These are phyloP conservation scores for Chrysotoxum bicinctum DNA, from an alignment of 2,888 invertebrate genomes.

Conservation along the genomic window DNA sequence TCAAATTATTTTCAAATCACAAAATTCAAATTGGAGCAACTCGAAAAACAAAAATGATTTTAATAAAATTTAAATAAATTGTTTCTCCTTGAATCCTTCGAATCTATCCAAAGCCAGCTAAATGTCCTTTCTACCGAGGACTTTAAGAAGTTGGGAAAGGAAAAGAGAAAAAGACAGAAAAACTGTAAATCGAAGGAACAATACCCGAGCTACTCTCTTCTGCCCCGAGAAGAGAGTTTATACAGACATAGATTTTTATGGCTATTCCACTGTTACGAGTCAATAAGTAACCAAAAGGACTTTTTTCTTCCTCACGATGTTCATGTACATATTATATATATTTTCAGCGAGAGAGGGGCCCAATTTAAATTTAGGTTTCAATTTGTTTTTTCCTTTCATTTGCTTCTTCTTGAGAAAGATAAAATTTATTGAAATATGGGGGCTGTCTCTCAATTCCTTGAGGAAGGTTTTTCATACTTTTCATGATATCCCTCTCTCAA, in stretches of 20 bases:
- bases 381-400: constrained; percentile 50
- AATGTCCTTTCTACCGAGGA: constrained; percentile 16
- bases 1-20: constrained; percentile 69
- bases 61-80: constrained; percentile 66
- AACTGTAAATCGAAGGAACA: constrained; percentile 5
- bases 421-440: constrained; percentile 10
- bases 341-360: not conserved
- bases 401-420: not conserved
- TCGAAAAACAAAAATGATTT: constrained; percentile 21
- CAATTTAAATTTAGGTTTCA: constrained; percentile 64
- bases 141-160: not conserved
- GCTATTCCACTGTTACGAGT: not conserved
- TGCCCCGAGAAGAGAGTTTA: not conserved
- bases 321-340: not conserved
- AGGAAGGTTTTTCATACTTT: not conserved
- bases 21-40: constrained; percentile 55
- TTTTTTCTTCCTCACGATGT: not conserved
- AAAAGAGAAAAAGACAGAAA: not conserved
- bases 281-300: constrained; percentile 40
- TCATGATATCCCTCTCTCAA: not conserved
- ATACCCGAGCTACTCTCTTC: not conserved
- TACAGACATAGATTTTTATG: constrained; percentile 14
- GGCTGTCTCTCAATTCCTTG: constrained; percentile 3
- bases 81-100: constrained; percentile 9
- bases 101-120: not conserved